phyloP scores from a whole-genome alignment of 2,113 vertebrate species.

The Galbula dea region DNA sequence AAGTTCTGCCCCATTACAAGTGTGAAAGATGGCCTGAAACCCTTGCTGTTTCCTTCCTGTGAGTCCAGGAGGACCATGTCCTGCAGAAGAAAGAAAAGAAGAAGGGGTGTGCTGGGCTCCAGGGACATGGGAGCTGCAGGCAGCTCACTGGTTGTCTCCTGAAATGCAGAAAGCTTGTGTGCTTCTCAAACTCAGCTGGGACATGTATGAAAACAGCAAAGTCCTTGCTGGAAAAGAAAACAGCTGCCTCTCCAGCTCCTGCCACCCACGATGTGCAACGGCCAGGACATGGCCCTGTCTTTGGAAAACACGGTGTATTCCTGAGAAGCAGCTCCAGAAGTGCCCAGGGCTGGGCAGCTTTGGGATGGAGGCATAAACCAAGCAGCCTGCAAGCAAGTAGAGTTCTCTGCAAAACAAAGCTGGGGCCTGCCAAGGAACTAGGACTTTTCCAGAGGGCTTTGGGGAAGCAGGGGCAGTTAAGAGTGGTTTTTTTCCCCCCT shows the following conservation, averaged over 20 bases:
- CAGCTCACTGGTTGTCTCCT: not conserved
- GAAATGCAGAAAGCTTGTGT: not conserved
- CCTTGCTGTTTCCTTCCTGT: not conserved
- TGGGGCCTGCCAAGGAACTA: not conserved
- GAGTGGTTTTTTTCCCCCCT: not conserved
- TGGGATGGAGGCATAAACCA: not conserved
- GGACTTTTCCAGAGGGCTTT: not conserved
- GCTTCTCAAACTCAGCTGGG: not conserved
- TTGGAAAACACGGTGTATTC: not conserved
- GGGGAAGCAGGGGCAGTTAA: not conserved
- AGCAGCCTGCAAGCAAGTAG: not conserved
- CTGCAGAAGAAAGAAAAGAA: not conserved
- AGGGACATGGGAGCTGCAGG: not conserved
- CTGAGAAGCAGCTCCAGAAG: not conserved
- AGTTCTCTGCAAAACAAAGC: not conserved
- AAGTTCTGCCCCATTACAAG: not conserved
- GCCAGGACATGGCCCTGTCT: not conserved
- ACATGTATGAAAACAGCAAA: not conserved
- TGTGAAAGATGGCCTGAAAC: not conserved
- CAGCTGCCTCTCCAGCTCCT: not conserved
- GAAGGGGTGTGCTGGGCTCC: not conserved
- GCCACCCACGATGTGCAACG: not conserved
- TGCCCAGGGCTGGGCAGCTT: not conserved
- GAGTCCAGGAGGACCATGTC: not conserved
- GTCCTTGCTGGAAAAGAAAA: slow-evolving; percentile 5